phyloP scores from a whole-genome alignment of 1,140 invertebrate species.

The Drosophila setifemur region DNA sequence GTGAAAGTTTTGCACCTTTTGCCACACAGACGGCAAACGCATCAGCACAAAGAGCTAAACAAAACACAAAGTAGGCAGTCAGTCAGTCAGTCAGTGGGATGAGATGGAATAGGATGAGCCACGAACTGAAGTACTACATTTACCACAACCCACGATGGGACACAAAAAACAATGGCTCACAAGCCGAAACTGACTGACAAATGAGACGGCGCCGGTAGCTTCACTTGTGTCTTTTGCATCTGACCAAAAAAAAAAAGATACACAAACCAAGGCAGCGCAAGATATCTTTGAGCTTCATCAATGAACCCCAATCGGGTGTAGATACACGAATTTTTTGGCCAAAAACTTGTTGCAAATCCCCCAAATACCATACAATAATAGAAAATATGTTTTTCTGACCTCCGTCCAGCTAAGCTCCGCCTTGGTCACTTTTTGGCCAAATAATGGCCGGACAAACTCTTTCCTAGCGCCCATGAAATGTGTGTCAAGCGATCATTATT shows the following conservation, averaged over 20 bases:
- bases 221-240: conserved; percentile 20
- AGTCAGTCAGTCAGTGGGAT: conserved; percentile 45
- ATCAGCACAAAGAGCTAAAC: conserved; percentile 50
- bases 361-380: conserved; percentile 4
- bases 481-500: conserved; percentile 77
- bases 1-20: conserved; percentile 78
- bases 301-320: conserved; percentile 35
- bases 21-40: conserved; percentile 43
- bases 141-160: conserved; percentile 27
- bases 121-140: conserved; percentile 41
- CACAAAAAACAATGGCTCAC: conserved; percentile 63
- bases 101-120: conserved; percentile 41
- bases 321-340: conserved; percentile 28
- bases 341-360: conserved; percentile 20
- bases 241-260: conserved; percentile 23
- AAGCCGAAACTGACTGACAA: conserved; percentile 68
- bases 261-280: conserved; percentile 4
- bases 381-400: conserved; percentile 7
- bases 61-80: conserved; percentile 49
- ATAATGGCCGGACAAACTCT: conserved; percentile 36
- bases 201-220: conserved; percentile 52
- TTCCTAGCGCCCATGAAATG: conserved; percentile 36
- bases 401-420: conserved; percentile 5
- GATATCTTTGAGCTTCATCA: conserved; percentile 32
- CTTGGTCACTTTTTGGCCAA: conserved; percentile 29